Evolutionary conservation across 1,140 invertebrate genomes (phyloP).

Genomic region (Hyles euphorbiae): DNA sequence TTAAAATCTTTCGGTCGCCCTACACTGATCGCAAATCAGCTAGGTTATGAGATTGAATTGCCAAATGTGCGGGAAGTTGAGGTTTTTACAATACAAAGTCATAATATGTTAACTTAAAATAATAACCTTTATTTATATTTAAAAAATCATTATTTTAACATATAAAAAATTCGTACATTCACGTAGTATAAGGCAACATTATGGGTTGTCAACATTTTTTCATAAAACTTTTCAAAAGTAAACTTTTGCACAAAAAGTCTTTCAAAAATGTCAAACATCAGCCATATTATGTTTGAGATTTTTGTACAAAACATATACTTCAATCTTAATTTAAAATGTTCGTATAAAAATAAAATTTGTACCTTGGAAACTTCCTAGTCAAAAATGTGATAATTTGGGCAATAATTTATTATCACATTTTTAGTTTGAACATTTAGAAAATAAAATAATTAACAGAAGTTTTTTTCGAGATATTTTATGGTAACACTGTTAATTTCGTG

Average conservation of each 20-base stretch:
- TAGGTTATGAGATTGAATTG: too few relatives aligned
- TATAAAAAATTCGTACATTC: constrained; percentile 41
- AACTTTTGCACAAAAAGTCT: neutral
- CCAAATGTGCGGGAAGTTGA: too few relatives aligned
- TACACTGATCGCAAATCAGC: too few relatives aligned
- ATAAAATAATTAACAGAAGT: too few relatives aligned
- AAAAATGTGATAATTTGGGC: constrained; percentile 47
- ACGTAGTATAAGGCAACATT: constrained; percentile 60
- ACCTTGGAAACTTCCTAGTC: constrained; percentile 19
- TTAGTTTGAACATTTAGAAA: neutral
- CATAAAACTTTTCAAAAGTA: constrained; percentile 16
- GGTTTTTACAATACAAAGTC: constrained; percentile 15
- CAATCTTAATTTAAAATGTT: neutral
- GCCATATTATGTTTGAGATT: constrained; percentile 66
- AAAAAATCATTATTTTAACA: constrained; percentile 45
- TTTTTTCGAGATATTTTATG: too few relatives aligned
- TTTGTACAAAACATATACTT: constrained; percentile 30
- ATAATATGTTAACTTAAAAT: constrained; percentile 49
- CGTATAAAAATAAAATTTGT: too few relatives aligned
- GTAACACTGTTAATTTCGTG: constrained; percentile 14
- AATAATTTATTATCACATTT: constrained; percentile 41
- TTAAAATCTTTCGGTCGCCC: too few relatives aligned
- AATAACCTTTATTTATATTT: constrained; percentile 62
- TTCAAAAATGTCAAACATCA: constrained; percentile 69
- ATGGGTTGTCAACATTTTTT: constrained; percentile 27